phyloP scores from a whole-genome alignment of 2,888 invertebrate species.

The Melanostoma mellinum region DNA sequence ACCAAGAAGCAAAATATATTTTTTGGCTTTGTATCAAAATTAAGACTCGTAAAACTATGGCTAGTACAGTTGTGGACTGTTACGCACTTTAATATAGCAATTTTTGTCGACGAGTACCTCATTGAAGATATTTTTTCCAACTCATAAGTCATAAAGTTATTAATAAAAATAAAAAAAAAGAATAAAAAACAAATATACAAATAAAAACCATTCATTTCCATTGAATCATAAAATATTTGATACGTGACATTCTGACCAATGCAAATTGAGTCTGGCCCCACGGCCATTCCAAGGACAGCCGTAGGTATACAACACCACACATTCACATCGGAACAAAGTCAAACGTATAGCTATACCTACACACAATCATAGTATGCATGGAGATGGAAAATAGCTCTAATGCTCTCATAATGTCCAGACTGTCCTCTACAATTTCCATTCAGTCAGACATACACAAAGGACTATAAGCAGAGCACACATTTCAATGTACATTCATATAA shows the following conservation, averaged over 20 bases:
- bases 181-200: background rate
- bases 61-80: no score
- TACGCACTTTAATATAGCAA: no score
- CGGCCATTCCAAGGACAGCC: background rate
- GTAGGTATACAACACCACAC: background rate
- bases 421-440: slow-evolving; percentile 19
- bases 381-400: slow-evolving; percentile 42
- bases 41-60: no score
- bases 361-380: slow-evolving; percentile 2
- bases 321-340: background rate
- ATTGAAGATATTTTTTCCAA: background rate
- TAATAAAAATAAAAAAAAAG: background rate
- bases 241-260: slow-evolving; percentile 41
- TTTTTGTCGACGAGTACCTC: no score
- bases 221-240: slow-evolving; percentile 35
- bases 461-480: slow-evolving; percentile 8
- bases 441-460: slow-evolving; percentile 22
- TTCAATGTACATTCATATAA: slow-evolving; percentile 21
- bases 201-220: background rate
- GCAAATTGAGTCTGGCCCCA: slow-evolving; percentile 28
- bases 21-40: no score
- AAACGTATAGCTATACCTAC: background rate
- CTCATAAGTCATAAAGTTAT: no score
- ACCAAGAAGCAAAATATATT: no score
- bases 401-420: slow-evolving; percentile 55